phyloP scores from a whole-genome alignment of 1,140 invertebrate genomes.

The Pollicipes pollicipes region DNA sequence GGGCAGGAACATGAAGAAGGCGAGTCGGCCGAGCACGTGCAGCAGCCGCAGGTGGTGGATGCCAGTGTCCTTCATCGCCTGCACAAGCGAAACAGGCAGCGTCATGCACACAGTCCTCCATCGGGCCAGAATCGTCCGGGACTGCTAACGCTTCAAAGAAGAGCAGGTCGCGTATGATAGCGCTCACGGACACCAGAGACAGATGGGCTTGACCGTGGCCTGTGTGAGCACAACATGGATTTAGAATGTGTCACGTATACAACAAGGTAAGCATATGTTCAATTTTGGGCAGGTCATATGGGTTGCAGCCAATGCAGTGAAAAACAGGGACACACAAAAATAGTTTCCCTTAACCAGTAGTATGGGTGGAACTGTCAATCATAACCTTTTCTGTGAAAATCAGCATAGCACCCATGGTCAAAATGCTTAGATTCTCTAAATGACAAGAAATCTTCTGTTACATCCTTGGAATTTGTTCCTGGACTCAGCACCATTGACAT shows the following conservation, averaged over 20 bases:
- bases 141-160: no score
- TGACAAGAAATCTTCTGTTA: neutral
- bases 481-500: no score
- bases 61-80: constrained; percentile 69
- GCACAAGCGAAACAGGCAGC: constrained; percentile 19
- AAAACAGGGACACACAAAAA: no score
- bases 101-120: neutral
- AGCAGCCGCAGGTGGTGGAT: constrained; percentile 74
- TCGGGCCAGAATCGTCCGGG: no score
- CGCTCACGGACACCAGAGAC: no score
- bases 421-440: neutral
- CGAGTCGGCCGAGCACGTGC: constrained; percentile 57
- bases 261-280: constrained; percentile 1
- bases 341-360: no score
- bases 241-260: constrained; percentile 8
- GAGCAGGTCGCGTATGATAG: no score
- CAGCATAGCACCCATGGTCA: neutral
- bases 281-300: no score
- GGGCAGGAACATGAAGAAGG: constrained; percentile 67
- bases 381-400: no score
- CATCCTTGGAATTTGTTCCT: no score
- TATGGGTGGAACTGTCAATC: no score
- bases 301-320: no score
- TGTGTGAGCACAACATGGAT: constrained; percentile 5
- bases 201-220: neutral